These are phyloP conservation scores for Drosophila ironensis DNA, from an alignment of 1,140 invertebrate species.

Conservation along the genomic window DNA sequence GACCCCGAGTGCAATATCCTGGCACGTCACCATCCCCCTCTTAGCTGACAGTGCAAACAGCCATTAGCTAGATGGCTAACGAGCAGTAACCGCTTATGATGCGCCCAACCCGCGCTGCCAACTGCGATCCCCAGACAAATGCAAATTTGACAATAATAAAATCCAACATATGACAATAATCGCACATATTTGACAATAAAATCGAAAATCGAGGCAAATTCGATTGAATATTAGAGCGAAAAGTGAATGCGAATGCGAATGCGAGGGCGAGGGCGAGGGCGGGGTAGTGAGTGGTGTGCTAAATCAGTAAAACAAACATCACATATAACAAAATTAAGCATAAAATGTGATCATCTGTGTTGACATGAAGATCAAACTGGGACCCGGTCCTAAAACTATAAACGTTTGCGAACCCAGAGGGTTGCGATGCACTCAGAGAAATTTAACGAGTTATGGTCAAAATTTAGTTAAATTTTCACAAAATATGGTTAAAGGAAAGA, in stretches of 20 bases:
- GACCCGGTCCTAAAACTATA: conserved; percentile 7
- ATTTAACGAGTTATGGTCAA: too few relatives aligned
- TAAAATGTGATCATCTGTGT: conserved; percentile 82
- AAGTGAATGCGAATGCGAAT: conserved; percentile 16
- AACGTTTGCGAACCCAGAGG: conserved; percentile 6
- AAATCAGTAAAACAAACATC: conserved; percentile 72
- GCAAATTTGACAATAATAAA: conserved; percentile 78
- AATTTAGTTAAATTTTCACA: too few relatives aligned
- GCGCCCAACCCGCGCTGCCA: not conserved
- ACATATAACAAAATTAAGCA: conserved; percentile 71
- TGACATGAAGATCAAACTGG: conserved; percentile 79
- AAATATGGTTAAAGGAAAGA: too few relatives aligned
- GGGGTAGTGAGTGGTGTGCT: conserved; percentile 14
- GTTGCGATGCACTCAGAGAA: conserved; percentile 16
- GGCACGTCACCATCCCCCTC: not conserved
- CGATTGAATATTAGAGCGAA: conserved; percentile 46
- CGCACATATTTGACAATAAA: conserved; percentile 78
- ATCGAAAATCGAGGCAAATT: conserved; percentile 57
- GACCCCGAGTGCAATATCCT: not conserved
- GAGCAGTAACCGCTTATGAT: conserved; percentile 49
- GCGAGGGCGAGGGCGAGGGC: not conserved
- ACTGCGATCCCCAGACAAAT: conserved; percentile 31
- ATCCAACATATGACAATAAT: conserved; percentile 78
- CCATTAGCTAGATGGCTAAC: conserved; percentile 66
- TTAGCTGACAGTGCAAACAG: conserved; percentile 28